Conservation (phyloP, 2,797 vertebrate genomes). For the Mareca strepera region DNA sequence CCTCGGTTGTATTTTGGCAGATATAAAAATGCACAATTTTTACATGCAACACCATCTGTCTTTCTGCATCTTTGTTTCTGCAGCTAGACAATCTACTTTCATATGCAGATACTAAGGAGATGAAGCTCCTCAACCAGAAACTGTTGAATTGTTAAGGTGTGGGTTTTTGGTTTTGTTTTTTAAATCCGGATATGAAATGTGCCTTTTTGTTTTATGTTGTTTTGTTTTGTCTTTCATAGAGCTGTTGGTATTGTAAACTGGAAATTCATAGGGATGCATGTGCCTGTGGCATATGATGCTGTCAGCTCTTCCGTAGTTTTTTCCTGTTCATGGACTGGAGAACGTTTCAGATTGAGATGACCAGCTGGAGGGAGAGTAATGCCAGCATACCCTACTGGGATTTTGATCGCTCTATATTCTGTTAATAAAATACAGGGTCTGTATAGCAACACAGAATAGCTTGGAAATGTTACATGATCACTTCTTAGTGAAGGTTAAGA, state of each 20-base stretch:
- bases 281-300: neutral
- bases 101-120: neutral
- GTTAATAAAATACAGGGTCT: constrained; percentile 45
- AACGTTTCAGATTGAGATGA: constrained; percentile 36
- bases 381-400: constrained; percentile 28
- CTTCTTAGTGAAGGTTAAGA: neutral
- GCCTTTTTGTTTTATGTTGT: neutral
- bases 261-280: neutral
- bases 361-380: constrained; percentile 42
- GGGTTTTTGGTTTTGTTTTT: neutral
- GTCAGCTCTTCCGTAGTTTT: constrained; percentile 23
- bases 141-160: neutral
- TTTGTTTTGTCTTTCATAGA: neutral
- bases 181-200: constrained; percentile 12
- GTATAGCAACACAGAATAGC: constrained; percentile 32
- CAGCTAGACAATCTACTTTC: constrained; percentile 14
- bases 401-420: constrained; percentile 51
- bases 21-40: neutral
- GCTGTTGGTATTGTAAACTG: constrained; percentile 51
- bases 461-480: constrained; percentile 44
- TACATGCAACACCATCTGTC: neutral
- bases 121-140: neutral
- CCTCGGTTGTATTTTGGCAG: neutral
- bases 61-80: neutral
- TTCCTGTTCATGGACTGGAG: constrained; percentile 39